Conservation (phyloP, 2,888 invertebrate genomes). For the Tipula confusa region DNA sequence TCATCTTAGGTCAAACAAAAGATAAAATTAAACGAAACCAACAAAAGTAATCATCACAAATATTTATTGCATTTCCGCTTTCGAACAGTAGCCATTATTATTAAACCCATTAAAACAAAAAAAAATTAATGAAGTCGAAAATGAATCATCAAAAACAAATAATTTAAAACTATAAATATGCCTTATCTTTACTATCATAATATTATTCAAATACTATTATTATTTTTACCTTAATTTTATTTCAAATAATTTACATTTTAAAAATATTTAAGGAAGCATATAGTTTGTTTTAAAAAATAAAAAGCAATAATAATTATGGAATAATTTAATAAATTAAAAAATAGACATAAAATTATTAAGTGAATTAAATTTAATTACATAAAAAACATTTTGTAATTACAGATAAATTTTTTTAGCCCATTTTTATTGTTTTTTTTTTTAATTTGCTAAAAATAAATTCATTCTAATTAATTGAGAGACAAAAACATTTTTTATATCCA, state of each 20-base stretch:
- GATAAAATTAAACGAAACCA: not conserved
- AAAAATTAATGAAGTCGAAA: not conserved
- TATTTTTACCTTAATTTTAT: not conserved
- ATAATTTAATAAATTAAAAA: slow-evolving; percentile 21
- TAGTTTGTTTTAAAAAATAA: not conserved
- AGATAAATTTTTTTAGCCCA: not conserved
- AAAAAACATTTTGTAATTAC: not conserved
- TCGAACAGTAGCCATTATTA: not conserved
- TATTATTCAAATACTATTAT: not conserved
- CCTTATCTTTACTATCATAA: not conserved
- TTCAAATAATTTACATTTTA: not conserved
- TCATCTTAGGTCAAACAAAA: not conserved
- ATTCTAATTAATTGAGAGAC: slow-evolving; percentile 3
- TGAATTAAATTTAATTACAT: slow-evolving; percentile 13
- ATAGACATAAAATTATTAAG: not conserved
- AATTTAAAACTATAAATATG: not conserved
- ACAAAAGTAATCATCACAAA: not conserved
- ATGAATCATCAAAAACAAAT: not conserved
- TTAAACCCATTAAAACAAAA: not conserved
- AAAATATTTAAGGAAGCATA: slow-evolving; percentile 17
- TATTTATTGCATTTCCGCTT: slow-evolving; percentile 15
- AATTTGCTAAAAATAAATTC: slow-evolving; percentile 14
- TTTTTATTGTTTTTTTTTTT: slow-evolving; percentile 4
- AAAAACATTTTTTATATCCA: not conserved
- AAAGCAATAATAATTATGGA: not conserved